These are phyloP conservation scores for Caenorhabditis afra DNA, from an alignment of 2,888 invertebrate genomes.

Conservation along the genomic window DNA sequence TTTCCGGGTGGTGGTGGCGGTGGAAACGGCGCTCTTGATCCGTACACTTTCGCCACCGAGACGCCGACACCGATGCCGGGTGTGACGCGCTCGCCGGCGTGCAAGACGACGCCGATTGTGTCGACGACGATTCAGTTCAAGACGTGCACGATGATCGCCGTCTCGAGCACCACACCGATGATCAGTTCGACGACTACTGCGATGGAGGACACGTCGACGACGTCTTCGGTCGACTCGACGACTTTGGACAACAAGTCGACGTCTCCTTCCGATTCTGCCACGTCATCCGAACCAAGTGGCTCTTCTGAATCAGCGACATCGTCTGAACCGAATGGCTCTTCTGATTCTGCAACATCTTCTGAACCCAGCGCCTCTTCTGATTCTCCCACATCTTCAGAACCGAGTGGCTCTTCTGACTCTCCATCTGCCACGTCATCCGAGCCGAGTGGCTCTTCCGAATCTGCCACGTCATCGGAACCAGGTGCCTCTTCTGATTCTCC, in stretches of 20 bases:
- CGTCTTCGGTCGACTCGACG: slow-evolving; percentile 10
- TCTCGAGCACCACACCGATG: slow-evolving; percentile 45
- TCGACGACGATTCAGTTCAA: slow-evolving; percentile 50
- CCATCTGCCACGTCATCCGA: not conserved
- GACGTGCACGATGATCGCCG: slow-evolving; percentile 54
- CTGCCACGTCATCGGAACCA: not conserved
- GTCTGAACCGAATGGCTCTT: slow-evolving; percentile 1
- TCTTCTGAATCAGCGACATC: slow-evolving; percentile 18
- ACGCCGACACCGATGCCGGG: slow-evolving; percentile 43
- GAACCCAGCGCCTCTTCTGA: slow-evolving; percentile 19
- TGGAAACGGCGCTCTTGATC: slow-evolving; percentile 21
- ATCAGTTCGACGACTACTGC: slow-evolving; percentile 16
- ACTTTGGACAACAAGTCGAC: slow-evolving; percentile 12
- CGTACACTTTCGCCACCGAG: slow-evolving; percentile 44
- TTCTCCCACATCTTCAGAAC: slow-evolving; percentile 1
- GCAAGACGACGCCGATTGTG: slow-evolving; percentile 48
- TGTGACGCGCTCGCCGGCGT: slow-evolving; percentile 46
- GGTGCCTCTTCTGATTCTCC: slow-evolving; percentile 6
- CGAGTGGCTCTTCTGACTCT: slow-evolving; percentile 16
- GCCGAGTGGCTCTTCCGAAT: slow-evolving; percentile 15
- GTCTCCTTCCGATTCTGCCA: slow-evolving; percentile 7
- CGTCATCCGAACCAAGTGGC: not conserved
- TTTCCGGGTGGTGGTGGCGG: slow-evolving; percentile 48
- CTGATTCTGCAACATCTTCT: slow-evolving; percentile 12
- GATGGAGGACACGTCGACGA: slow-evolving; percentile 22